Evolutionary conservation across 2,888 invertebrate genomes (phyloP).

Genomic region (Apomyelois bistriatella): DNA sequence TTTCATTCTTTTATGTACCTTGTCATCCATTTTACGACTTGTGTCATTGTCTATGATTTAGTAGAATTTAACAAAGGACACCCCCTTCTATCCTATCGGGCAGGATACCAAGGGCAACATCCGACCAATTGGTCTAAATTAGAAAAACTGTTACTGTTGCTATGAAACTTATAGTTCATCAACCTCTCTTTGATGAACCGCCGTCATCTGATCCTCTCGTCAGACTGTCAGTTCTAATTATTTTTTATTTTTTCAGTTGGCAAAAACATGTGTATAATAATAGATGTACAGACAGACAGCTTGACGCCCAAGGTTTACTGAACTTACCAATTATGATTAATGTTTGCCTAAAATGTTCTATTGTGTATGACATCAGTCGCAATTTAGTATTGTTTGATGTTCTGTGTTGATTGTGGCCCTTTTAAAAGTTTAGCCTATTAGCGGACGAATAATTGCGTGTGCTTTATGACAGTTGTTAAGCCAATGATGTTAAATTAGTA

Average conservation of each 20-base stretch:
- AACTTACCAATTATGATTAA: constrained; percentile 36
- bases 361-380: constrained; percentile 15
- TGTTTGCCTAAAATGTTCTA: constrained; percentile 23
- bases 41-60: neutral
- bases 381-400: constrained; percentile 8
- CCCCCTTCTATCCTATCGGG: constrained; percentile 22
- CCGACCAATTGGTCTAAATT: constrained; percentile 42
- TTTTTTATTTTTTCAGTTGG: constrained; percentile 35
- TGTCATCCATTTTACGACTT: neutral
- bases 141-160: constrained; percentile 26
- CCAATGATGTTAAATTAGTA: neutral
- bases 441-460: neutral
- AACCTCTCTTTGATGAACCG: constrained; percentile 33
- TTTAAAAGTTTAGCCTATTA: neutral
- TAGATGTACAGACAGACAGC: constrained; percentile 37
- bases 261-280: constrained; percentile 32
- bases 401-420: neutral
- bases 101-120: constrained; percentile 34
- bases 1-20: neutral
- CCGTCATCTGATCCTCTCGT: constrained; percentile 29
- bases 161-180: constrained; percentile 29
- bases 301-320: constrained; percentile 37
- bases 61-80: neutral
- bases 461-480: neutral
- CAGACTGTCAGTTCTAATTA: constrained; percentile 40